Evolutionary conservation across 2,113 vertebrate genomes (phyloP).

Genomic region (Sorex araneus): DNA sequence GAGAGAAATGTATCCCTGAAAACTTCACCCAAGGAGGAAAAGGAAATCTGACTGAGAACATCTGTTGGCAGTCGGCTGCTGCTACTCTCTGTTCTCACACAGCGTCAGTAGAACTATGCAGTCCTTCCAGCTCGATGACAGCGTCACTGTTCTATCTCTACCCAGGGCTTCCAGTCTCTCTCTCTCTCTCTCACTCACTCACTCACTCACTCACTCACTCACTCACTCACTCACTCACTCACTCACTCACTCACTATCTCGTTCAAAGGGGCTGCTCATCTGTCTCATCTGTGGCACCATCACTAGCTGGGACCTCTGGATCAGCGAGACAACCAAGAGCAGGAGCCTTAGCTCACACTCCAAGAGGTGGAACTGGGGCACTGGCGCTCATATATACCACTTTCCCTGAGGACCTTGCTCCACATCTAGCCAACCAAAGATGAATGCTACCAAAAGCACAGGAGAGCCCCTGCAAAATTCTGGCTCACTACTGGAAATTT

Average conservation of each 20-base stretch:
- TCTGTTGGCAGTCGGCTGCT: slow-evolving; percentile 66
- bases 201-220: slow-evolving; percentile 67
- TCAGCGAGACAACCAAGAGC: slow-evolving; percentile 36
- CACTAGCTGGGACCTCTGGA: slow-evolving; percentile 8
- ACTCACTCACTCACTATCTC: slow-evolving; percentile 66
- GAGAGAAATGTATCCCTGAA: slow-evolving; percentile 69
- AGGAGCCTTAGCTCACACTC: background rate
- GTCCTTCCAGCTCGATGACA: slow-evolving; percentile 53
- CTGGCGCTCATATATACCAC: background rate
- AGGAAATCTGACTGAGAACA: slow-evolving; percentile 51
- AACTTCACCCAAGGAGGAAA: slow-evolving; percentile 68
- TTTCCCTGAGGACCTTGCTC: background rate
- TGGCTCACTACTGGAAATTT: slow-evolving; percentile 39
- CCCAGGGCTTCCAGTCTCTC: slow-evolving; percentile 52
- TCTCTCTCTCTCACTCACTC: slow-evolving; percentile 71
- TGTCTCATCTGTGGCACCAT: slow-evolving; percentile 64
- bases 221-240: slow-evolving; percentile 69
- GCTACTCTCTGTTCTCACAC: slow-evolving; percentile 46
- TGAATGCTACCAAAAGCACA: slow-evolving; percentile 31
- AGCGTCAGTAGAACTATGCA: slow-evolving; percentile 40
- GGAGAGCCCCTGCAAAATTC: slow-evolving; percentile 17
- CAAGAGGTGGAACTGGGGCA: background rate
- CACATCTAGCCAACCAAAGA: slow-evolving; percentile 8
- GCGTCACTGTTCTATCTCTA: slow-evolving; percentile 60
- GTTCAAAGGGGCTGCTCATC: slow-evolving; percentile 64